Evolutionary conservation across 1,140 invertebrate genomes (phyloP), one percentile per base, ranked within the genome.

Genomic region (Holcopasites calliopsidis): DNA sequence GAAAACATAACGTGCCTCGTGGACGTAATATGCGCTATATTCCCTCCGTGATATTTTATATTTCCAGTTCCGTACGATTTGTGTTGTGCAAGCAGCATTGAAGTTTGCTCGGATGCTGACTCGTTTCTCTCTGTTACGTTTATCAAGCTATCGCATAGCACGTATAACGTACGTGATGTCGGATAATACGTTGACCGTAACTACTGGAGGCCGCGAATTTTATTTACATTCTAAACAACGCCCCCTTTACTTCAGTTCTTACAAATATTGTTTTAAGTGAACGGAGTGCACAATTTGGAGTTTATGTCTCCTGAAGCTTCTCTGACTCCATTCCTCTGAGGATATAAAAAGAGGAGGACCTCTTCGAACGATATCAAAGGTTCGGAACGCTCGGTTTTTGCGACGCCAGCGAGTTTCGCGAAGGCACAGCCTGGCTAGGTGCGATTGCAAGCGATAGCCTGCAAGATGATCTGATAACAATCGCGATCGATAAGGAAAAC

Each of bases 401-500:
- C 47, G 26, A 38, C 49, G 42, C 33, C 58, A 18, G 44, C 26
- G 64, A 62, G 57, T 82, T 82, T 72, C 40, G 77, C 57, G 35
- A 42, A 44, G 64, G 49, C 68, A 38, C 26, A 50, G 61, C 26
- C 16, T 61, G 60, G 55, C 21, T 81, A 77, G 75, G 82, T 82
- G 79, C 80, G 78, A 81, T 82, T 78, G 79, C 80, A 74, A 74
- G 50, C 75, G 52, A 79, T 68, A 70, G 76, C 65, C 54, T 78
- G 76, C 79, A 82, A 82, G 82, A 79, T 82, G 82, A 82, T 80
- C 82, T 65, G 82, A 84, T 84, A 84, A 84, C 82, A 83, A 84
- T 84, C 77, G 82, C 81, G 82, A 84, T 84, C 81, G 73, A 83
- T 84, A 83, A 77, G 54, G 81, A 83, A 83, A 84, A 84, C 82